Evolutionary conservation across 2,797 vertebrate genomes (phyloP).

Genomic region (Lagodon rhomboides): DNA sequence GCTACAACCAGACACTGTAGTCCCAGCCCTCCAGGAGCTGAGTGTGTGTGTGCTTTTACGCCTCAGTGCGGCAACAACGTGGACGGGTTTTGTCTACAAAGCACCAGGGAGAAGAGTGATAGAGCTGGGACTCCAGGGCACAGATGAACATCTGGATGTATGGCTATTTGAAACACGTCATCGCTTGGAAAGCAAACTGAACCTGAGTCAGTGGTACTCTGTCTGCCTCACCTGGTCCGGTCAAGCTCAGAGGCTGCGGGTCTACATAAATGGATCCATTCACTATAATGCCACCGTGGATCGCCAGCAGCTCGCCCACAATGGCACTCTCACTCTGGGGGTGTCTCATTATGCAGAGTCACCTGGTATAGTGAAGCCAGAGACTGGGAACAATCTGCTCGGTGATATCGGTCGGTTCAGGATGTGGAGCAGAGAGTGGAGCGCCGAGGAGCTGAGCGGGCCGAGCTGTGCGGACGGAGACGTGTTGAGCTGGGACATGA

Average conservation of each 20-base stretch:
- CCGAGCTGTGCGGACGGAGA: conserved; percentile 82
- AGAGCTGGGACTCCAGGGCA: conserved; percentile 82
- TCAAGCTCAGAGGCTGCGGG: conserved; percentile 35
- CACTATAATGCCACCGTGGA: background rate
- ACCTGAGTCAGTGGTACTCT: conserved; percentile 65
- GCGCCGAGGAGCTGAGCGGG: conserved; percentile 52
- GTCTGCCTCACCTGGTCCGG: conserved; percentile 85
- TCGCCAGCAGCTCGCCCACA: conserved; percentile 45
- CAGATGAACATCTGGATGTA: conserved; percentile 27
- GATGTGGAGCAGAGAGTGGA: conserved; percentile 81
- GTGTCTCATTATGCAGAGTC: conserved; percentile 68
- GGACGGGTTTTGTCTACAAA: conserved; percentile 87
- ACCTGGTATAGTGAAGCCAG: conserved; percentile 42
- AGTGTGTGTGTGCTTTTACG: conserved; percentile 78
- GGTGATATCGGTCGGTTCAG: conserved; percentile 83
- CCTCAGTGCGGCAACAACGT: conserved; percentile 9
- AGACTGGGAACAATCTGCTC: conserved; percentile 61
- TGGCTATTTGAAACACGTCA: conserved; percentile 72
- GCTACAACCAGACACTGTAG: conserved; percentile 52
- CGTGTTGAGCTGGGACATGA: conserved; percentile 81
- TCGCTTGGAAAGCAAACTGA: conserved; percentile 29
- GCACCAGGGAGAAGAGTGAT: conserved; percentile 17
- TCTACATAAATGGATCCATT: conserved; percentile 76
- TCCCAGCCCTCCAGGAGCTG: conserved; percentile 80
- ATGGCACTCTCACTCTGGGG: conserved; percentile 85